These are phyloP conservation scores for Chaunax sp. DNA, from an alignment of 2,797 vertebrate genomes.

Conservation along the genomic window DNA sequence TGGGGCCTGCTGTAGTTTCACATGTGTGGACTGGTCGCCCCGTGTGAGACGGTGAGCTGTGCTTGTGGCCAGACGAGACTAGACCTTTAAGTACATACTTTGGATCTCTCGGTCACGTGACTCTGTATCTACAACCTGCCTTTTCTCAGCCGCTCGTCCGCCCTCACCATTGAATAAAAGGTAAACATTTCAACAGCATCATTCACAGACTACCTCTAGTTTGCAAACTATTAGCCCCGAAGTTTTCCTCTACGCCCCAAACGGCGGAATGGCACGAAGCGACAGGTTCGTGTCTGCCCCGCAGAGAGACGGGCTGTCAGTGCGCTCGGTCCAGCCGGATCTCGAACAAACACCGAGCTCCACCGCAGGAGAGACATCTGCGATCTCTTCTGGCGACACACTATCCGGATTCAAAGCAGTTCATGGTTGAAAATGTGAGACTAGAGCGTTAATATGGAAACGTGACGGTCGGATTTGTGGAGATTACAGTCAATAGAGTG, in stretches of 20 bases:
- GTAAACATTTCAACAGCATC: conserved; percentile 63
- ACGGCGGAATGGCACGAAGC: conserved; percentile 37
- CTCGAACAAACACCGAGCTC: conserved; percentile 9
- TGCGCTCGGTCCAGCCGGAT: conserved; percentile 48
- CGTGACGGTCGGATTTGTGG: conserved; percentile 74
- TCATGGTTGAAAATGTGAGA: conserved; percentile 24
- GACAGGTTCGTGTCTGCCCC: conserved; percentile 33
- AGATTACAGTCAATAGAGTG: conserved; percentile 75
- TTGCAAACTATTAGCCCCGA: conserved; percentile 6
- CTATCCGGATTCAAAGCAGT: conserved; percentile 28
- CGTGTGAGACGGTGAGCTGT: conserved; percentile 56
- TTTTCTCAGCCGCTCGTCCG: conserved; percentile 55
- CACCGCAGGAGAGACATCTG: background rate
- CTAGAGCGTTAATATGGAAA: conserved; percentile 27
- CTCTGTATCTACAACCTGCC: conserved; percentile 61
- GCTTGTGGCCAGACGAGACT: conserved; percentile 70
- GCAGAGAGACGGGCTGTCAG: conserved; percentile 22
- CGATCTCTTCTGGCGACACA: conserved; percentile 14
- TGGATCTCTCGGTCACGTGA: conserved; percentile 77
- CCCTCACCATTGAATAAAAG: conserved; percentile 49
- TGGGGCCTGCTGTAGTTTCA: no score
- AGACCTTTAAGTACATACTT: conserved; percentile 78
- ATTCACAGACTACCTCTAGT: conserved; percentile 22
- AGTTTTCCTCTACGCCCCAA: background rate
- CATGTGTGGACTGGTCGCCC: conserved; percentile 50